phyloP scores from a whole-genome alignment of 2,888 invertebrate genomes.

The Prenolepis imparis region DNA sequence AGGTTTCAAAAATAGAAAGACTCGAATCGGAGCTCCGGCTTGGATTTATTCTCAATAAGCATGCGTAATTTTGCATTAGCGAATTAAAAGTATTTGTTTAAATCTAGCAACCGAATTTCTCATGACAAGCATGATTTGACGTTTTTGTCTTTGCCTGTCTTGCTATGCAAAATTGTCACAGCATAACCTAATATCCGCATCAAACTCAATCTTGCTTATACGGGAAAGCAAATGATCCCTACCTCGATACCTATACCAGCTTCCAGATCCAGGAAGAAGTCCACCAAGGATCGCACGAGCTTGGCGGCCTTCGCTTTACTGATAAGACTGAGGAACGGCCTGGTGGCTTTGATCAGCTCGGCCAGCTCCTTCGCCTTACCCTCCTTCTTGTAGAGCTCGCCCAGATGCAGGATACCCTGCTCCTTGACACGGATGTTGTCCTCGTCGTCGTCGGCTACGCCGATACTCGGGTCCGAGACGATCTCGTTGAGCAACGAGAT shows the following conservation, averaged over 20 bases:
- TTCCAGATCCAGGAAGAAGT: conserved; percentile 98
- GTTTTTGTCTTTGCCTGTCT: background rate
- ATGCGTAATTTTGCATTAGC: background rate
- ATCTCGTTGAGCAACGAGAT: conserved; percentile 92
- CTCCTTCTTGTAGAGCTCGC: conserved; percentile 96
- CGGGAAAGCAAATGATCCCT: background rate
- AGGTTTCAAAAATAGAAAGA: background rate
- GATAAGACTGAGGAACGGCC: conserved; percentile 97
- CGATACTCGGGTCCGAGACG: conserved; percentile 92
- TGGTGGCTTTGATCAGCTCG: conserved; percentile 96
- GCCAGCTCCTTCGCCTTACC: conserved; percentile 97
- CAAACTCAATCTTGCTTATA: background rate
- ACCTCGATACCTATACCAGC: conserved; percentile 97
- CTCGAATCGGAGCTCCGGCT: background rate
- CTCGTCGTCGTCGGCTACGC: conserved; percentile 93
- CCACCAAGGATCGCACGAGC: conserved; percentile 97
- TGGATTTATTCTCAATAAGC: background rate
- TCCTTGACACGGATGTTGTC: conserved; percentile 97
- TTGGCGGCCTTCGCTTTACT: conserved; percentile 99
- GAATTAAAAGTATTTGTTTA: background rate
- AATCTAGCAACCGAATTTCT: background rate
- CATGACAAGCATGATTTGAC: background rate
- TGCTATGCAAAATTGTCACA: background rate
- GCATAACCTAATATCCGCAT: background rate
- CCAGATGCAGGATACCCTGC: conserved; percentile 96